phyloP scores from a whole-genome alignment of 2,888 invertebrate species.

The Drosophila silvestris region DNA sequence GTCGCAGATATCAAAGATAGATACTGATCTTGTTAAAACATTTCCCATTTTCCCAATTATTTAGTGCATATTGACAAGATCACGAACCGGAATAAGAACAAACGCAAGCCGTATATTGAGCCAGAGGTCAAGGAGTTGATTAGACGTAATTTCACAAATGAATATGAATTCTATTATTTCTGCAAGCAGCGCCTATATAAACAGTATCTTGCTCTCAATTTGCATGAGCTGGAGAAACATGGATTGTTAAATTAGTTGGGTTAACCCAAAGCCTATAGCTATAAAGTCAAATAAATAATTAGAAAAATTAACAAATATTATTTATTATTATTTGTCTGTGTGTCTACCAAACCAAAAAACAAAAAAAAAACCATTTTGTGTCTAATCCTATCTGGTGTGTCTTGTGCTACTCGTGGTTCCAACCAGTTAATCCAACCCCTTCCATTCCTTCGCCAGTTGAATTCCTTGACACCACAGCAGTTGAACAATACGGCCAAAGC shows the following conservation, averaged over 20 bases:
- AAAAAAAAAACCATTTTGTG: slow-evolving; percentile 31
- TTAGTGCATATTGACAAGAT: slow-evolving; percentile 66
- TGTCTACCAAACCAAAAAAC: neutral
- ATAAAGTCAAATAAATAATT: neutral
- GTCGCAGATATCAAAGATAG: slow-evolving; percentile 22
- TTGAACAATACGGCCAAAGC: slow-evolving; percentile 93
- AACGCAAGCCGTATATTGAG: slow-evolving; percentile 89
- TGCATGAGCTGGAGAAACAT: slow-evolving; percentile 60
- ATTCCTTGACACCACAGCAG: slow-evolving; percentile 51
- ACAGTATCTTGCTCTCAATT: slow-evolving; percentile 88
- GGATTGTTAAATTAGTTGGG: slow-evolving; percentile 56
- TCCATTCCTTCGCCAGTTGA: slow-evolving; percentile 49
- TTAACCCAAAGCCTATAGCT: neutral
- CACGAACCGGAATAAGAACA: slow-evolving; percentile 90
- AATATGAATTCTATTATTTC: slow-evolving; percentile 95
- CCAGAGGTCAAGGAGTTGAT: slow-evolving; percentile 87
- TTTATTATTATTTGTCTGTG: slow-evolving; percentile 7
- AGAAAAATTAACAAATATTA: neutral
- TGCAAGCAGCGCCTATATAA: slow-evolving; percentile 92
- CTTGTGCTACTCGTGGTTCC: neutral
- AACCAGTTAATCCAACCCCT: slow-evolving; percentile 18
- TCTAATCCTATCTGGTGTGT: slow-evolving; percentile 58
- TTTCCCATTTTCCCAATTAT: neutral
- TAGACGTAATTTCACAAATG: slow-evolving; percentile 92
- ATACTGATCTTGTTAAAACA: neutral